phyloP scores from a whole-genome alignment of 2,888 invertebrate genomes.

The Heterodera filipjevi region DNA sequence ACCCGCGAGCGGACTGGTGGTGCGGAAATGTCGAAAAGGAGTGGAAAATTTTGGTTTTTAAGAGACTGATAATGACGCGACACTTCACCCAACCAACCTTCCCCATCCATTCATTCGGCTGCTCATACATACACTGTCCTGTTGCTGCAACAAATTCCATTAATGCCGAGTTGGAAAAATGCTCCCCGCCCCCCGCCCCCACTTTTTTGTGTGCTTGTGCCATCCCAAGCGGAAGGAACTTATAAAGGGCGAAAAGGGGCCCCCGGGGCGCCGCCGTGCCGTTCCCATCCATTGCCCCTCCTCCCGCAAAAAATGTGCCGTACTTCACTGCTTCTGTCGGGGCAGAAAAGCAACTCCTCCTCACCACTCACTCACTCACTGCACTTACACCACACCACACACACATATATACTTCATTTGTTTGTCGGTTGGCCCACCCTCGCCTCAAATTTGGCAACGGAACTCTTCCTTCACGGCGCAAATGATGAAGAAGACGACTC shows the following conservation, averaged over 20 bases:
- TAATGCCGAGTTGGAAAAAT: neutral
- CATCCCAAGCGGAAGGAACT: conserved; percentile 3
- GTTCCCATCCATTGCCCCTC: neutral
- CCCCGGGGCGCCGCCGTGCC: neutral
- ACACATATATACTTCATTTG: neutral
- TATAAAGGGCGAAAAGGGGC: neutral
- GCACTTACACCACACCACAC: too few species aligned
- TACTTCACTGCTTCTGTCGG: too few species aligned
- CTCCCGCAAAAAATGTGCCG: neutral
- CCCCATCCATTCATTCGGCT: too few species aligned
- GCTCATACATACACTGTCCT: too few species aligned
- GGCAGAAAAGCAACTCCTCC: neutral
- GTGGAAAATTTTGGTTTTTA: too few species aligned
- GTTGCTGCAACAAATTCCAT: too few species aligned
- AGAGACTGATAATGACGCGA: too few species aligned
- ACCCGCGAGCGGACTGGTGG: too few species aligned
- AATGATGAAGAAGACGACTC: neutral
- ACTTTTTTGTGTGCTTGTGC: neutral
- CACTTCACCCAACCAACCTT: too few species aligned
- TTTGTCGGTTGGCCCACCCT: neutral
- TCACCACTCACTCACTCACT: neutral
- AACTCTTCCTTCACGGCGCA: neutral
- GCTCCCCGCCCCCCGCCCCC: neutral
- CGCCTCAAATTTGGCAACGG: neutral
- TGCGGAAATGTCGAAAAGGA: too few species aligned